Percentiles rank a stretch among this genome's conserved stretches.
phyloP scores from a whole-genome alignment of 2,888 invertebrate genomes.

The Trichacis sp. region DNA sequence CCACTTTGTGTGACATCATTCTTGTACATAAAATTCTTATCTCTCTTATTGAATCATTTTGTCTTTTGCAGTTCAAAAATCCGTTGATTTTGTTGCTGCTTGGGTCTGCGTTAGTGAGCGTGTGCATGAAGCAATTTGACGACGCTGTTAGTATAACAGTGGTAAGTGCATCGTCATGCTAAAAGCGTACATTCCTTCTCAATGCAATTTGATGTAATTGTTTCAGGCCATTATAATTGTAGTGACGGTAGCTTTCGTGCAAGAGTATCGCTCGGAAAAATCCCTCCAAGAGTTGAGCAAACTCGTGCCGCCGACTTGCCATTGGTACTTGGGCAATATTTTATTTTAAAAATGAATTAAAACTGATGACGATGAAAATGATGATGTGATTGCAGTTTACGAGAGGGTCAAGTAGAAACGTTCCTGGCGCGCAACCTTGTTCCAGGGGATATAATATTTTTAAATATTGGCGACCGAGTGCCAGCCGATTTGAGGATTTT shows the following conservation, averaged over 20 bases:
- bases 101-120: constrained; percentile 93
- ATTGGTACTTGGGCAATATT: constrained; percentile 82
- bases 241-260: constrained; percentile 98
- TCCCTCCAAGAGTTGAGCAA: constrained; percentile 97
- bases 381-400: constrained; percentile 81
- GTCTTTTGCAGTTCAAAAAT: constrained; percentile 88
- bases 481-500: constrained; percentile 97
- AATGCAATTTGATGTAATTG: too few species aligned
- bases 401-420: constrained; percentile 87
- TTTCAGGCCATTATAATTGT: constrained; percentile 79
- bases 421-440: constrained; percentile 96
- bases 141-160: constrained; percentile 99
- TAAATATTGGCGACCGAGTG: constrained; percentile 95
- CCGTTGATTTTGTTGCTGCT: constrained; percentile 94
- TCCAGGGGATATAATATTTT: constrained; percentile 94
- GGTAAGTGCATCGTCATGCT: too few species aligned
- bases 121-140: constrained; percentile 97
- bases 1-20: too few species aligned
- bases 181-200: too few species aligned
- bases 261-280: constrained; percentile 98
- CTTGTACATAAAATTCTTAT: too few species aligned
- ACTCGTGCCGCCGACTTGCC: constrained; percentile 95
- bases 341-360: too few species aligned
- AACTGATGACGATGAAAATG: too few species aligned
- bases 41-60: too few species aligned